Base-by-base conservation (phyloP, 2,113 vertebrate species). In the Microtus richardsoni region DNA sequence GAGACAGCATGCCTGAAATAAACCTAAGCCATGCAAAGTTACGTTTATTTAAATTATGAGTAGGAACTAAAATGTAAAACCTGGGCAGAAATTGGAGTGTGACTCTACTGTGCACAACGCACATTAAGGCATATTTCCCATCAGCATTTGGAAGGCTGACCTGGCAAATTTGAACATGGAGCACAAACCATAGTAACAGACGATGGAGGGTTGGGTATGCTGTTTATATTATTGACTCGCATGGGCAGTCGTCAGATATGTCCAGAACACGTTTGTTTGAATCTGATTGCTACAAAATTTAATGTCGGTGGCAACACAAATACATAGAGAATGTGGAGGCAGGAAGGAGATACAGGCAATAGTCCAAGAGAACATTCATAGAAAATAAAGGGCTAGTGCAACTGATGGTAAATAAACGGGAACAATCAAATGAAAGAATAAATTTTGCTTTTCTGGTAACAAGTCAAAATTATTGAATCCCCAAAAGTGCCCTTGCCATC, bases 41-140 rank as follows among this genome's bases (percentile, higher is more conserved):
- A 77, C 80, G 66, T 96, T 98, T 98, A 95, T 98, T 98, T 97
- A 97, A 93, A 98, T 98, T 98, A 98, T 96, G 79, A 96, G 86
- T 85, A 97, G 90, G 84, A 87, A 44, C 89, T 95, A 92, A 95
- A 95, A 80, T 71, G 58, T 96, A 98, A 97, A 96, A 93, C 71
- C 91, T 92, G 19, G 73, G 24, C 66, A 94, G 88, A 98, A 96
- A 98, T 96, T 91, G 95, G 94, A 96, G 91, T 96, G 97, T 88
- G 96, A 90, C 86, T 97, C 96, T 77, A 85, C 54, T 71, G 13
- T 92, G 94, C 95, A 93, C 75, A 71, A 62, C 91, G 30, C 86
- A 91, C 97, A 98, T 98, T 97, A 96, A 97, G 97, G 95, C 74
- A 89, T 83, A 97, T 96, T 98, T 98, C 73, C 77, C 86, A 91